Base-by-base conservation (phyloP, 2,888 invertebrate genomes). In the Aphrophora alni region DNA sequence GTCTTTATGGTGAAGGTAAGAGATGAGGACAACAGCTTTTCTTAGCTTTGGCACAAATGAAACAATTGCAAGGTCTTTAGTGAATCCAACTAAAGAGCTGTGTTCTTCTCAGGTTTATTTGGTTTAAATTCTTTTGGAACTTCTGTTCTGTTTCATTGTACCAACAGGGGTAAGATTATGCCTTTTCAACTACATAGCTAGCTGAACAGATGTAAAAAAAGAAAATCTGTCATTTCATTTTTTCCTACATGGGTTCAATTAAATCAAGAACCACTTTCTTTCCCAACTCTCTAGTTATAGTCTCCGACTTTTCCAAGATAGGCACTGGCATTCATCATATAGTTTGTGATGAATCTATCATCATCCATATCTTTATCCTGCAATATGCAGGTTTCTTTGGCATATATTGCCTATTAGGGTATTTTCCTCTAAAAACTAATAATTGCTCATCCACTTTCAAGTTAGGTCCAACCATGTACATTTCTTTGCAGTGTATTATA, bases 91-190 rank as follows among this genome's bases (percentile, higher is more conserved):
- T 38, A 80, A 26, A 28, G 51, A 70, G 14, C 17, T 14, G 17
- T 44, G 44, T 3, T 33, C 33, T 33, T n/a, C n/a, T n/a, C 10
- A 10, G 21, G 27, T 72, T 72, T 76, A 59, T 74, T 78, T 25
- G 77, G 75, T 25, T 44, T 12, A 80, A 82, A 83, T 38, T 82
- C 80, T 7, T 74, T 74, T n/a, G 82, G 81, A 25, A 82, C 33
- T 33, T 10, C 33, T 33, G 4, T 33, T 44, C 44, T 44, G 44
- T 44, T 7, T 14, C 44, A 17, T 44, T 44, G 44, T 44, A 44
- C 44, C 44, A 44, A 17, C 44, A 44, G 12, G 44, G 44, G 44
- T 44, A 44, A 44, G 44, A 17, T 44, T 44, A 44, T 17, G 10
- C 44, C 12, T 44, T 44, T 44, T 44, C 44, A 44, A 44, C 17